Evolutionary conservation across 2,888 invertebrate genomes (phyloP).

Genomic region (Drosophila recens): DNA sequence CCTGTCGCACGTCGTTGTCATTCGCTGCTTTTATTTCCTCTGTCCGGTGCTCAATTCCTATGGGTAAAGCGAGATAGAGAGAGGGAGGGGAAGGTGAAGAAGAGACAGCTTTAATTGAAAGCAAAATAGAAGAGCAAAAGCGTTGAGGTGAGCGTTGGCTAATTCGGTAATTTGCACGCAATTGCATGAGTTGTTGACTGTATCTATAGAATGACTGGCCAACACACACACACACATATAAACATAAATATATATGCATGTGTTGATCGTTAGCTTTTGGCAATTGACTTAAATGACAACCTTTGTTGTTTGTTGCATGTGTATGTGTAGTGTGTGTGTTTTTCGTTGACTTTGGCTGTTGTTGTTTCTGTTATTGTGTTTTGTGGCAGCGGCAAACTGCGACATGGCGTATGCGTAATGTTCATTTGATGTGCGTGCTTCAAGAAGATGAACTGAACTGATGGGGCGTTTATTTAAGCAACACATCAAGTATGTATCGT

Average conservation of each 20-base stretch:
- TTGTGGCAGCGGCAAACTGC: conserved; percentile 10
- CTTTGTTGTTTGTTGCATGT: conserved; percentile 57
- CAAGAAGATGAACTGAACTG: conserved; percentile 41
- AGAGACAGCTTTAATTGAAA: conserved; percentile 71
- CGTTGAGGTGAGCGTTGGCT: conserved; percentile 74
- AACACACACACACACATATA: conserved; percentile 22
- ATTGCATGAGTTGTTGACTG: conserved; percentile 81
- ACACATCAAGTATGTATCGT: conserved; percentile 24
- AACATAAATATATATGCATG: conserved; percentile 26
- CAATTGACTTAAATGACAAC: conserved; percentile 78
- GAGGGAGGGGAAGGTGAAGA: not conserved
- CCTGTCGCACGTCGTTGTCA: conserved; percentile 73
- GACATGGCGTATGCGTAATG: conserved; percentile 75
- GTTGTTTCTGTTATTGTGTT: conserved; percentile 1
- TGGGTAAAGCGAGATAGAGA: not conserved
- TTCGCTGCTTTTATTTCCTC: conserved; percentile 69
- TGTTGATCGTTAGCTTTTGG: conserved; percentile 70
- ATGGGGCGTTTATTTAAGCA: conserved; percentile 46
- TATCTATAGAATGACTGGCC: conserved; percentile 72
- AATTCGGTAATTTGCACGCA: conserved; percentile 80
- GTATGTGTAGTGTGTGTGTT: conserved; percentile 24
- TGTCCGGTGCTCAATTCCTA: conserved; percentile 1
- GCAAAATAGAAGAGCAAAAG: conserved; percentile 70
- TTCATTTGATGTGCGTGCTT: conserved; percentile 76
- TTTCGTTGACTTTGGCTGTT: conserved; percentile 46